phyloP scores from a whole-genome alignment of 2,113 vertebrate species.

The Pteronura brasiliensis region DNA sequence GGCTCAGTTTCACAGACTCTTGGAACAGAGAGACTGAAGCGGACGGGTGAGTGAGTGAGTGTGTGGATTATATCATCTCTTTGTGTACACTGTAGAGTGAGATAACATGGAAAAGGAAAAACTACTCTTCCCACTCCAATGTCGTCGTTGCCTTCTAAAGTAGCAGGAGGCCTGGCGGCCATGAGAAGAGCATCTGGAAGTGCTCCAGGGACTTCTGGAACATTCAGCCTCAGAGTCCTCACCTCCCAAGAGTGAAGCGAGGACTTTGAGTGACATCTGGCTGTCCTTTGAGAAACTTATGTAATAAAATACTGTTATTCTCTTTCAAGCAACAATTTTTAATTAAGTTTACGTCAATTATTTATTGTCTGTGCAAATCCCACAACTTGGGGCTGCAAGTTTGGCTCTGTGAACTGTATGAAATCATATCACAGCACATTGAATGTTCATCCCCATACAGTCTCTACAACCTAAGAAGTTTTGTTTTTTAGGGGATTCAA shows the following conservation, averaged over 20 bases:
- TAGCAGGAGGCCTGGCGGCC: not conserved
- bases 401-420: not conserved
- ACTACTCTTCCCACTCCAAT: not conserved
- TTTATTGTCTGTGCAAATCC: not conserved
- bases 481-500: not conserved
- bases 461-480: not conserved
- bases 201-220: conserved; percentile 22
- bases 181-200: not conserved
- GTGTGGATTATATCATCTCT: not conserved
- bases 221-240: not conserved
- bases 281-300: conserved; percentile 5
- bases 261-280: not conserved
- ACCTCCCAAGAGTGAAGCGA: conserved; percentile 31
- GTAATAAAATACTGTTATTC: not conserved
- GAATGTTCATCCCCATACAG: not conserved
- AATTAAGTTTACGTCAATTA: not conserved
- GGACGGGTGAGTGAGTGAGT: not conserved
- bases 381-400: not conserved
- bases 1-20: not conserved
- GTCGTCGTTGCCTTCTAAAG: not conserved
- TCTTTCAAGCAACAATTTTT: not conserved
- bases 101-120: not conserved
- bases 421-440: not conserved
- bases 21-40: not conserved
- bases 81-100: not conserved